A percentile compares a stretch with the other conserved stretches of the same genome.
phyloP scores from a whole-genome alignment of 2,797 vertebrate species.

The Microhierax caerulescens region DNA sequence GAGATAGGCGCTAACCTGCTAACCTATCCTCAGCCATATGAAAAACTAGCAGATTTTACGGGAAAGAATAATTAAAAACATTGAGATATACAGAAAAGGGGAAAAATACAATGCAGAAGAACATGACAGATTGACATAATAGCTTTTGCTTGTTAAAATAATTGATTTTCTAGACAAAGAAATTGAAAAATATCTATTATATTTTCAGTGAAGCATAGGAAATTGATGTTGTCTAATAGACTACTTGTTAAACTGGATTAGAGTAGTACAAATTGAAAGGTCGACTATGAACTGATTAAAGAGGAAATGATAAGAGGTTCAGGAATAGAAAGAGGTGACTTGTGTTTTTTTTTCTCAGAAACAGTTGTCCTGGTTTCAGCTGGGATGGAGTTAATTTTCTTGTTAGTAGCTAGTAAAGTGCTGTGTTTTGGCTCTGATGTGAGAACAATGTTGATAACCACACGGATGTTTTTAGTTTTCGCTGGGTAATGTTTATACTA shows the following conservation, averaged over 20 bases:
- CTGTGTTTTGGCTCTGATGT: too few relatives aligned
- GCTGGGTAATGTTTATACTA: too few relatives aligned
- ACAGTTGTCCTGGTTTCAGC: too few relatives aligned
- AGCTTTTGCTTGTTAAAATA: background rate
- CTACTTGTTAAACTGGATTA: background rate
- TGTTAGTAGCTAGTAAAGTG: too few relatives aligned
- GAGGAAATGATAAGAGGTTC: background rate
- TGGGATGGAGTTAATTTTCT: too few relatives aligned
- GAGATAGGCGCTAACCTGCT: background rate
- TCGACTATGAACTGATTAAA: background rate
- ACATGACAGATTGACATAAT: background rate
- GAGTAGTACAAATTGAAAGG: background rate
- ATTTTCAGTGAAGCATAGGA: background rate
- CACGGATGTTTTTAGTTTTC: too few relatives aligned
- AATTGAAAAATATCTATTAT: background rate
- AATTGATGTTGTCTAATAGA: background rate
- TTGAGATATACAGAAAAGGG: background rate
- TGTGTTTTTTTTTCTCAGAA: background rate
- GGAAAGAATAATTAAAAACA: background rate
- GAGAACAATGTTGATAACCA: too few relatives aligned
- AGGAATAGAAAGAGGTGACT: background rate
- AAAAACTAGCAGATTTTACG: background rate
- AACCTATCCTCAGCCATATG: background rate
- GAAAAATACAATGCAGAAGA: background rate
- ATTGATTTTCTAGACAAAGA: slow-evolving; percentile 5